These are phyloP conservation scores for Gymnoscelis rufifasciata DNA, from an alignment of 2,888 invertebrate genomes.

Conservation along the genomic window DNA sequence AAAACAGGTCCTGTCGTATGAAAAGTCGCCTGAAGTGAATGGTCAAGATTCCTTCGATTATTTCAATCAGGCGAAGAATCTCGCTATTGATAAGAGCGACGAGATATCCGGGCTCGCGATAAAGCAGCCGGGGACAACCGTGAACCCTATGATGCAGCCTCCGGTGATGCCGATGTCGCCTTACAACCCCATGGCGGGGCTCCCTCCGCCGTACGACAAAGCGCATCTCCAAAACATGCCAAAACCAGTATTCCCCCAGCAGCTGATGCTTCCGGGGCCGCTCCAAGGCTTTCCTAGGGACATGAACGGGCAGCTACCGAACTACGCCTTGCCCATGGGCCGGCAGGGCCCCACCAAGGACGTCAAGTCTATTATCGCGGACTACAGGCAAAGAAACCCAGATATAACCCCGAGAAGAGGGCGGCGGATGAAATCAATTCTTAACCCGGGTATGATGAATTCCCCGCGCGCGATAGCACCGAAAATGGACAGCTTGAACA, in stretches of 20 bases:
- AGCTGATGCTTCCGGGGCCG: slow-evolving; percentile 63
- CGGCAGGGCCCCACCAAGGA: slow-evolving; percentile 88
- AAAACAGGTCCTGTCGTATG: slow-evolving; percentile 80
- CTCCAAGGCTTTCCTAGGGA: slow-evolving; percentile 65
- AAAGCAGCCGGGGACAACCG: slow-evolving; percentile 55
- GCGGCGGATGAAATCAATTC: slow-evolving; percentile 78
- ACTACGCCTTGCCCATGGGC: slow-evolving; percentile 77
- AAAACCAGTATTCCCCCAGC: slow-evolving; percentile 65
- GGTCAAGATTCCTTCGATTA: slow-evolving; percentile 68
- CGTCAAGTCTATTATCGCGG: slow-evolving; percentile 89
- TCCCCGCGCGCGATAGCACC: slow-evolving; percentile 66
- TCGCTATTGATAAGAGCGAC: slow-evolving; percentile 71
- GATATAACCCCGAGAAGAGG: slow-evolving; percentile 85
- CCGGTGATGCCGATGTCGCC: slow-evolving; percentile 62
- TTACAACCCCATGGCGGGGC: slow-evolving; percentile 62
- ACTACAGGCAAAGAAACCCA: slow-evolving; percentile 87
- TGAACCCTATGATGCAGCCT: slow-evolving; percentile 57
- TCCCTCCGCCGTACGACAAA: slow-evolving; percentile 71
- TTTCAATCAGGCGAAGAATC: slow-evolving; percentile 62
- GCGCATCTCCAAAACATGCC: slow-evolving; percentile 66
- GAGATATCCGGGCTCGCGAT: slow-evolving; percentile 68
- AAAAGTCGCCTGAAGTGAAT: slow-evolving; percentile 62
- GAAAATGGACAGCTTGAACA: slow-evolving; percentile 55
- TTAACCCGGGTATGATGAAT: slow-evolving; percentile 70
- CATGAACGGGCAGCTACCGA: slow-evolving; percentile 80